Conservation (phyloP, 2,797 vertebrate species). For the Betta splendens region DNA sequence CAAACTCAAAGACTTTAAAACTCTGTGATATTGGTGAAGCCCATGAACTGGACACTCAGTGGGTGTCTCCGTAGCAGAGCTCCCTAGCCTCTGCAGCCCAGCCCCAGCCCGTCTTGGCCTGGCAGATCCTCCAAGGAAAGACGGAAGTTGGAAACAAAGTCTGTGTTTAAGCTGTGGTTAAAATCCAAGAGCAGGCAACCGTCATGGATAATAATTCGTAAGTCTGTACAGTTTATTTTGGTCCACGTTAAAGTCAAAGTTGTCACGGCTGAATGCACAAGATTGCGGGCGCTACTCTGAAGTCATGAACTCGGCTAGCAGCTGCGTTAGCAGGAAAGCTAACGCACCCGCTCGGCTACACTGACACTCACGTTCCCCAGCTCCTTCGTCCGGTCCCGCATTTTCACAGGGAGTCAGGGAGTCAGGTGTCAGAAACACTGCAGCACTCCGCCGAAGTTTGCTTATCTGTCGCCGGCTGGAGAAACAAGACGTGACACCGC, state of each 20-base stretch:
- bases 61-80: background rate
- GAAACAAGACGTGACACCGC: background rate
- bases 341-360: constrained; percentile 32
- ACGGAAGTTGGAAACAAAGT: constrained; percentile 47
- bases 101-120: constrained; percentile 52
- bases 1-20: background rate
- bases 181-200: background rate
- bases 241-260: accelerated
- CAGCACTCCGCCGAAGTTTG: background rate
- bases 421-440: background rate
- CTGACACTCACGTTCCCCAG: constrained; percentile 79
- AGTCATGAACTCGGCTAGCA: constrained; percentile 7
- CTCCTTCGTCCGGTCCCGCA: constrained; percentile 84
- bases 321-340: constrained; percentile 47
- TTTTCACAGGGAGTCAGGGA: constrained; percentile 35
- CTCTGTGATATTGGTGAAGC: background rate
- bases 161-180: background rate
- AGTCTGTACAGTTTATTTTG: accelerated
- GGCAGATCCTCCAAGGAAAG: constrained; percentile 14
- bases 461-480: background rate
- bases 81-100: background rate
- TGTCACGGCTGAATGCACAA: background rate
- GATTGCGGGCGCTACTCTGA: background rate
- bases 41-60: background rate
- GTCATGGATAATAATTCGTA: accelerated